Base-by-base conservation (phyloP, 64 coral and sea anemone genomes). In the Pachyseris speciosa region DNA sequence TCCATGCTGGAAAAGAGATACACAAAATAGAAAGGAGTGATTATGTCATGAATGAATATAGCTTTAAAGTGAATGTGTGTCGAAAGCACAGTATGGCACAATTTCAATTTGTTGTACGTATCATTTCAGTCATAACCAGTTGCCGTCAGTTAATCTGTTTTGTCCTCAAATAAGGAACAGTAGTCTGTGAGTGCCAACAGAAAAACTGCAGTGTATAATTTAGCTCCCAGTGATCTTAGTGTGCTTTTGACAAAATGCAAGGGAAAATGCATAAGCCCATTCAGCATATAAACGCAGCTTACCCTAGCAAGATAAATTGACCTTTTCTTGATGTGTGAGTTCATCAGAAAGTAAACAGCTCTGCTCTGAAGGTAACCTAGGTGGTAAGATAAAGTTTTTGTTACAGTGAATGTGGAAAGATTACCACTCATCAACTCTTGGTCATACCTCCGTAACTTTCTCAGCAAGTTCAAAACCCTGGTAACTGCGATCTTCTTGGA, bases 321-420 rank as follows among this genome's bases (percentile, higher is more conserved):
- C 13, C 95, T 70, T 61, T 96, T 96, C 80, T 80, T 89, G 32
- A 89, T 89, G 40, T 96, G 95, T 15, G 93, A 86, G 47, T 96
- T 96, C 95, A 96, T 96, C 16, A 96, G 47, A 86, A 96, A 97
- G 64, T 97, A 97, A 24, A 97, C 95, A 27, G 78, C 90, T 90
- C 89, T 93, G 57, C 95, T 97, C 37, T 97, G 95, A 20, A 97
- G 74, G 79, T 97, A 97, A n/a, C 95, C 95, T 97, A 49, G 25
- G 55, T 63, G 30, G 10, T 3, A 31, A 77, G 10, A 66, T 6
- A 4, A 30, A 5, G 25, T 17, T n/a, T n/a, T n/a, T n/a, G n/a
- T n/a, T n/a, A n/a, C n/a, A n/a, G n/a, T n/a, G n/a, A n/a, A n/a
- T n/a, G n/a, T n/a, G n/a, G n/a, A n/a, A n/a, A n/a, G n/a, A n/a